Conservation (phyloP, 2,888 invertebrate genomes). For the Lycaena phlaeas region DNA sequence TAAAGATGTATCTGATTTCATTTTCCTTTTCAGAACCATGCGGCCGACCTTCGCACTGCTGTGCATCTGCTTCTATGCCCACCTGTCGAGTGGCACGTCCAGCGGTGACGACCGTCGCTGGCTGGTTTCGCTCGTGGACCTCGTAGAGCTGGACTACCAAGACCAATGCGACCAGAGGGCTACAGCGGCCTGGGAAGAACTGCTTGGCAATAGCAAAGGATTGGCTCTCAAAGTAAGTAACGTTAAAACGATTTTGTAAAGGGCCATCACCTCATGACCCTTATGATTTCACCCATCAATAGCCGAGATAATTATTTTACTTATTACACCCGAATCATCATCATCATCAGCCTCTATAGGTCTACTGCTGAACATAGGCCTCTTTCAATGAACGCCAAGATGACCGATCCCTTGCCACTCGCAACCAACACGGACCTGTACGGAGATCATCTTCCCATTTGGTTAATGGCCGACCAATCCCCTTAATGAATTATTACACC, state of each 20-base stretch:
- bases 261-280: no score
- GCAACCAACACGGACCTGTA: no score
- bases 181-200: constrained; percentile 51
- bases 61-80: constrained; percentile 38
- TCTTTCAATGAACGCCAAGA: no score
- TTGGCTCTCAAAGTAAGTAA: constrained; percentile 38
- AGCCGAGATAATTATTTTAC: no score
- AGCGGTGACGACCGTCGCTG: constrained; percentile 48
- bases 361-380: no score
- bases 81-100: constrained; percentile 47
- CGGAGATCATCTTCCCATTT: background rate
- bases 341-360: background rate
- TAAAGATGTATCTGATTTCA: background rate
- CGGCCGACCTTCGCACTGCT: constrained; percentile 36
- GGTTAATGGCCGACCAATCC: background rate
- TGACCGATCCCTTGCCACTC: no score
- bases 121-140: constrained; percentile 49
- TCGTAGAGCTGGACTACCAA: constrained; percentile 61
- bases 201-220: constrained; percentile 43
- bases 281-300: no score
- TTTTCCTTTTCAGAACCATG: constrained; percentile 41
- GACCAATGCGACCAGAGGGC: constrained; percentile 57
- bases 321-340: no score
- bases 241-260: background rate
- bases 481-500: no score